Conservation (phyloP, 1,140 invertebrate genomes). For the Oncopodura yosiiana region DNA sequence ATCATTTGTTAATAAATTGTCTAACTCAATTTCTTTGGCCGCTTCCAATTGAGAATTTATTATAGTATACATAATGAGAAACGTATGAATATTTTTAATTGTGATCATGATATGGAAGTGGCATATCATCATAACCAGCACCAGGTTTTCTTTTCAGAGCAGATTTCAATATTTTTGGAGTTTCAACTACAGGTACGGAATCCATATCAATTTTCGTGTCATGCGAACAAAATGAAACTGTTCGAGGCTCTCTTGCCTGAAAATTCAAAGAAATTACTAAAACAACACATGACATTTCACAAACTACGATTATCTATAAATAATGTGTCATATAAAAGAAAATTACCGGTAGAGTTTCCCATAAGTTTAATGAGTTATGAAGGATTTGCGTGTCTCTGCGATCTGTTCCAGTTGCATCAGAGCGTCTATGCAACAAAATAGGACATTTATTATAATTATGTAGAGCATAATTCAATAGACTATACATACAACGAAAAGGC, state of each 20-base stretch:
- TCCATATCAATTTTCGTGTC: slow-evolving; percentile 19
- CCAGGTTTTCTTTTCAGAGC: slow-evolving; percentile 18
- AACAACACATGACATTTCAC: no score
- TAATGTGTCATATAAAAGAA: no score
- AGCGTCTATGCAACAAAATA: neutral
- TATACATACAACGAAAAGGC: neutral
- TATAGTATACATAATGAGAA: no score
- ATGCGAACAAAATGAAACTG: slow-evolving; percentile 18
- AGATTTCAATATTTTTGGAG: slow-evolving; percentile 19
- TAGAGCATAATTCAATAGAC: neutral
- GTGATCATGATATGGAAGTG: slow-evolving; percentile 1
- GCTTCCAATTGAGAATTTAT: no score
- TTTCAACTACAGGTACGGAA: slow-evolving; percentile 5
- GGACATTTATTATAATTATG: neutral
- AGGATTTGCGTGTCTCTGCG: slow-evolving; percentile 14
- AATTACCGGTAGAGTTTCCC: slow-evolving; percentile 20
- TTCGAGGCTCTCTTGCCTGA: slow-evolving; percentile 8
- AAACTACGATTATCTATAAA: no score
- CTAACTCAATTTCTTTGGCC: no score
- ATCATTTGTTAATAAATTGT: no score
- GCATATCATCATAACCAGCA: neutral
- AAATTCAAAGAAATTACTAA: no score
- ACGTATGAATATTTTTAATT: neutral
- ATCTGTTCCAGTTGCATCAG: neutral
- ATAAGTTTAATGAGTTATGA: slow-evolving; percentile 22